A percentile compares a stretch with the other conserved stretches of the same genome.
Evolutionary conservation across 2,113 vertebrate species (phyloP).

Genomic region (Micronycteris hirsuta): DNA sequence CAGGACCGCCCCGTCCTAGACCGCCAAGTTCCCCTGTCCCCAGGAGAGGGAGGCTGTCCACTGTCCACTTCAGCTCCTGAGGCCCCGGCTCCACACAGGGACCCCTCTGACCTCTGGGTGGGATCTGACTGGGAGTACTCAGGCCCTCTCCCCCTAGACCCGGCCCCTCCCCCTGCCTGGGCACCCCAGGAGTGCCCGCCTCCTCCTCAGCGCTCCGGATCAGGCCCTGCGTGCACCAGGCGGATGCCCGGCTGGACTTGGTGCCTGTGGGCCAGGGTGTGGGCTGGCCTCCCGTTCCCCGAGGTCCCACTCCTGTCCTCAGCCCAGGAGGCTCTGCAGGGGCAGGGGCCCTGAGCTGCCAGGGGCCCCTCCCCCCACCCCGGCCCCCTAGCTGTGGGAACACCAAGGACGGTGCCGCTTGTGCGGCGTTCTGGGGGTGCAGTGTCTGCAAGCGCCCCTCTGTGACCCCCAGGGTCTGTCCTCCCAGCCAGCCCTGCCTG

Average conservation of each 20-base stretch:
- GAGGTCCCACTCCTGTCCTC: no score
- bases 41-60: not conserved
- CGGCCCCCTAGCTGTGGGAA: fast-evolving
- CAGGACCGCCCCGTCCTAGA: not conserved
- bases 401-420: not conserved
- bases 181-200: not conserved
- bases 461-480: not conserved
- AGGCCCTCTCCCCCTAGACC: no score
- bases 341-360: not conserved
- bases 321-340: not conserved
- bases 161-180: not conserved
- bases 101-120: not conserved
- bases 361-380: not conserved
- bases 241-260: not conserved
- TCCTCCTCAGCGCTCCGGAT: not conserved
- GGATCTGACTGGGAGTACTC: not conserved
- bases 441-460: no score
- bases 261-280: not conserved
- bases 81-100: no score
- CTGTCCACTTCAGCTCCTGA: not conserved
- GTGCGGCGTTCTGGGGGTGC: not conserved
- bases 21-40: not conserved
- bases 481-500: not conserved
- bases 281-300: not conserved
- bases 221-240: no score